phyloP scores from a whole-genome alignment of 2,888 invertebrate species.

The Phyllotreta striolata region DNA sequence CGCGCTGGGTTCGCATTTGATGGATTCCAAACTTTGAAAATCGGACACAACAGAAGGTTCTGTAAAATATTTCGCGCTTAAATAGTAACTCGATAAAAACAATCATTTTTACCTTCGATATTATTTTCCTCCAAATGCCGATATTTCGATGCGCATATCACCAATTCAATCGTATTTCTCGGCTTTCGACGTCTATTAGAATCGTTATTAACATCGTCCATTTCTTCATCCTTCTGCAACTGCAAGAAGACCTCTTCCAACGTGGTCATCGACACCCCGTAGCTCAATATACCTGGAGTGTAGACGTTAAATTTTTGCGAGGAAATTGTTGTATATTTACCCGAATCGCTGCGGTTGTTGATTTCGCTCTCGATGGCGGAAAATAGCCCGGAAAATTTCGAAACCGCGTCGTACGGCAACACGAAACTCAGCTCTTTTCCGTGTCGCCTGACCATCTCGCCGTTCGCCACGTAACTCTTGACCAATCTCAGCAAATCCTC shows the following conservation, averaged over 20 bases:
- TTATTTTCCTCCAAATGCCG: conserved; percentile 62
- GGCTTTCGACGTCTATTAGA: conserved; percentile 76
- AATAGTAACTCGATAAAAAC: conserved; percentile 60
- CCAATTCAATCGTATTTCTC: conserved; percentile 74
- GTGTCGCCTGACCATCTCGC: conserved; percentile 78
- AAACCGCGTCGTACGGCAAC: conserved; percentile 80
- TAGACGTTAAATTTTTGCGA: too few species aligned
- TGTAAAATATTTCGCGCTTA: conserved; percentile 59
- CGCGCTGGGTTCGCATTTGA: conserved; percentile 70
- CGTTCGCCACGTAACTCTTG: conserved; percentile 74
- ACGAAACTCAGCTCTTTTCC: conserved; percentile 83
- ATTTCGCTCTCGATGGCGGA: conserved; percentile 79
- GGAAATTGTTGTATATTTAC: conserved; percentile 56
- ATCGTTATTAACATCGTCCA: conserved; percentile 71
- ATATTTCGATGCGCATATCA: conserved; percentile 78
- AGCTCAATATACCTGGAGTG: conserved; percentile 73
- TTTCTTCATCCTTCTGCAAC: conserved; percentile 78
- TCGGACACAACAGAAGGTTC: conserved; percentile 65
- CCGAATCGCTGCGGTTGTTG: conserved; percentile 70
- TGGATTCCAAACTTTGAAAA: conserved; percentile 71
- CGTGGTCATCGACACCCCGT: conserved; percentile 90
- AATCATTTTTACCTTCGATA: conserved; percentile 23
- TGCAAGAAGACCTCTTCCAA: conserved; percentile 87
- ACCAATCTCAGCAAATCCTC: conserved; percentile 75
- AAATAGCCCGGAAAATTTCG: conserved; percentile 79